Base-by-base conservation (phyloP, 2,888 invertebrate genomes). In the Smittia sp. region DNA sequence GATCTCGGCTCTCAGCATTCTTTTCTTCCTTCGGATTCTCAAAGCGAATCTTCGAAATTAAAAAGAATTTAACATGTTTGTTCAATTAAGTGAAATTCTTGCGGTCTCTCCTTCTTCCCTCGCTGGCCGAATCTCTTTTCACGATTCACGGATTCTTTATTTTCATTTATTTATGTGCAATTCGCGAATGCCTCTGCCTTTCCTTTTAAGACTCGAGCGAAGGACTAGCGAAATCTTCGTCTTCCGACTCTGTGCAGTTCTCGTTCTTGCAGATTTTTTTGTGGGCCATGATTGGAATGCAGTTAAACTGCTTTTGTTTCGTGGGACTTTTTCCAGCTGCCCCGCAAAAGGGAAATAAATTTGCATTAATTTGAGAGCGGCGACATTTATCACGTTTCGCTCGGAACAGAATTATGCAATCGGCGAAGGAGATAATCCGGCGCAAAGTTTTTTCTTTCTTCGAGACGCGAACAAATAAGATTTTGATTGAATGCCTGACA, bases 301-400 rank as follows among this genome's bases (percentile, higher is more conserved):
- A 52, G 69, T 69, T 54, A n/a, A 27, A 39, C 69, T 41, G 27
- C 69, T 54, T 69, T 54, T 54, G 13, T 22, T 22, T 69, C 69
- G 69, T 69, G 69, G 54, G 54, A 69, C 20, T 69, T 69, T 69
- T 69, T 54, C 54, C 69, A 69, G 41, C 69, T 69, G 69, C 69
- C 18, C 38, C 63, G 20, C 9, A 63, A 66, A 66, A 38, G 38
- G n/a, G 18, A 67, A 20, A 20, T 58, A 58, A 58, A 63, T 62
- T 63, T 27, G 15, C 9, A 24, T 24, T 63, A 6, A 63, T 46
- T 46, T 46, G 15, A 46, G 9, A 25, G n/a, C 63, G 27, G 25
- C 27, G 63, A 63, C 9, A 32, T 32, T 32, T 32, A 32, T 32
- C 15, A 11, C 46, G 46, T 46, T 46, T 46, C n/a, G 46, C n/a